Base-by-base conservation (phyloP, 2,888 invertebrate species). In the Pristionchus arcanus region DNA sequence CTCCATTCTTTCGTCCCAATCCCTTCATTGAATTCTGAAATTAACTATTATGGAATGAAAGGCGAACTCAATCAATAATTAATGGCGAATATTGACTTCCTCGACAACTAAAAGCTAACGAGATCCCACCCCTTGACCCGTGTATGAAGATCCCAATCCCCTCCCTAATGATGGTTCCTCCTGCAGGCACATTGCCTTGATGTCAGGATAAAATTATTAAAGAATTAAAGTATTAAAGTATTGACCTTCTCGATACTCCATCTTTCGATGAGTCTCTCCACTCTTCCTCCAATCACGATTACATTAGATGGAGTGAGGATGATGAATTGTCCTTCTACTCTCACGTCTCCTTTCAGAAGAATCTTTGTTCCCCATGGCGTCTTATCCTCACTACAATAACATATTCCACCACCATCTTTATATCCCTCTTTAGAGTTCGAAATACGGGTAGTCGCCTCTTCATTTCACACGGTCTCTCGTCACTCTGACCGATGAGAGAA, bases 211-310 rank as follows among this genome's bases (percentile, higher is more conserved):
- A n/a, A n/a, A n/a, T n/a, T n/a, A n/a, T n/a, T n/a, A n/a, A n/a
- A n/a, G n/a, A n/a, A n/a, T n/a, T n/a, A 42, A 5, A 42, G 42
- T 49, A 49, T 49, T 3, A n/a, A n/a, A n/a, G 9, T 49, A 49
- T 90, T 77, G 3, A 94, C 91, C 90, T 91, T 92, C 74, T 94
- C 93, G 19, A 92, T 89, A 83, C 90, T 90, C 94, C 94, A 94
- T 87, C 91, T 92, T 83, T 94, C 94, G n/a, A 94, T 91, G 68
- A 94, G 90, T 25, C 91, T 89, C 15, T 91, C 92, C 21, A 94
- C 94, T 37, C 90, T 87, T 83, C 94, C 94, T 37, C 94, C 94
- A n/a, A 94, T 68, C 2, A 94, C 89, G n/a, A 77, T 89, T 13
- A 90, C 86, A 89, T 94, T 91, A 19, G 81, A 84, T n/a, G 87